These are phyloP conservation scores for Nomada flava DNA, from an alignment of 2,888 invertebrate species.

Conservation along the genomic window DNA sequence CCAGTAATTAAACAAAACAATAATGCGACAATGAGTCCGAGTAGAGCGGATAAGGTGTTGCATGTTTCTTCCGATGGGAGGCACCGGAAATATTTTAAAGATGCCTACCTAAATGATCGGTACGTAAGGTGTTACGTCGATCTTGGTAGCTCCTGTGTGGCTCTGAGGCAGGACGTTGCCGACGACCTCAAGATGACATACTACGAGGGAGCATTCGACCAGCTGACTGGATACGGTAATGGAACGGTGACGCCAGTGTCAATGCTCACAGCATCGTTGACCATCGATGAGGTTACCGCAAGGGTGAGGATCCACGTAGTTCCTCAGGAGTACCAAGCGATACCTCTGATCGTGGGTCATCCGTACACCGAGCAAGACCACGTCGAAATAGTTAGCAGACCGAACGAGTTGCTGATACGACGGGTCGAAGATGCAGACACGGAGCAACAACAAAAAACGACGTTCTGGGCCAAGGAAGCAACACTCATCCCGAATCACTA, in stretches of 20 bases:
- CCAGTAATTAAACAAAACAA: no score
- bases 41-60: no score
- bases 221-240: not conserved
- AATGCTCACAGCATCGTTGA: not conserved
- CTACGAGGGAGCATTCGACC: no score
- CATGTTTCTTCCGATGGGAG: no score
- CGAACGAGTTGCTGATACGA: slow-evolving; percentile 1
- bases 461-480: not conserved
- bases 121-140: no score
- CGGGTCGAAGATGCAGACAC: not conserved
- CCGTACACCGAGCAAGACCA: slow-evolving; percentile 1
- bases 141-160: no score
- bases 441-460: not conserved
- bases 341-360: not conserved
- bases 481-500: not conserved
- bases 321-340: not conserved
- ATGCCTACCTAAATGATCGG: no score
- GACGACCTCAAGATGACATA: no score
- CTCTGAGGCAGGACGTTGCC: no score
- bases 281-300: not conserved
- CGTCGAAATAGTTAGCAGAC: not conserved
- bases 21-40: no score
- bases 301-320: not conserved
- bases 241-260: not conserved
- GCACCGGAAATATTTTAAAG: no score